Base-by-base conservation (phyloP, 1,140 invertebrate species). In the Drosophila sucinea region DNA sequence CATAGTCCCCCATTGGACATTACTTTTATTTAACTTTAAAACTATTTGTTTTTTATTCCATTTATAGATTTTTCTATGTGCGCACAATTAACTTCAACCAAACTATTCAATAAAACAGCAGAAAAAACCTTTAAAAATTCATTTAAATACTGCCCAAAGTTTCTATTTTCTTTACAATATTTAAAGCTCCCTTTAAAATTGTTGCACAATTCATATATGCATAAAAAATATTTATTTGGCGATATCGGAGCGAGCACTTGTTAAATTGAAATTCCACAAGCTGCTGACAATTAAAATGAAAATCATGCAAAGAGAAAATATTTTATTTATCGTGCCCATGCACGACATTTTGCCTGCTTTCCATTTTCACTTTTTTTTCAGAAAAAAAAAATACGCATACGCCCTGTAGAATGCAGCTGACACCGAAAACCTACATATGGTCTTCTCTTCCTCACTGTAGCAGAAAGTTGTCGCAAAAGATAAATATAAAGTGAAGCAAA, bases 301-400 rank as follows among this genome's bases (percentile, higher is more conserved):
- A 64, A 55, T 55, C n/a, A 54, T 27, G 44, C 41, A 67, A 41
- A 47, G 25, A 68, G 68, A 60, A 35, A 55, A 70, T 64, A 63
- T 35, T 77, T 69, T 64, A 23, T n/a, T n/a, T 40, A 29, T n/a
- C 17, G 32, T 33, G 32, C 57, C 30, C 57, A 40, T 33, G 25
- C 57, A 60, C 57, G 23, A 61, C 25, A 29, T 10, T 7, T 27
- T 25, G 23, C 44, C 44, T 17, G 44, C 44, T 23, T 61, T 30
- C 27, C 25, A n/a, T 17, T 61, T 61, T 61, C 25, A 58, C 23
- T 73, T 73, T 62, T 73, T 65, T 57, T 35, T 63, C 35, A 70
- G 55, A 68, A 72, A 66, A 41, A 44, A 70, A 81, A 76, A 76
- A 81, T 76, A 82, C 75, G 74, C 82, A 85, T 86, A 85, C 81